A percentile compares a stretch with the other conserved stretches of the same genome.
Conservation (phyloP, 2,113 vertebrate species). For the Oceanodroma tethys region DNA sequence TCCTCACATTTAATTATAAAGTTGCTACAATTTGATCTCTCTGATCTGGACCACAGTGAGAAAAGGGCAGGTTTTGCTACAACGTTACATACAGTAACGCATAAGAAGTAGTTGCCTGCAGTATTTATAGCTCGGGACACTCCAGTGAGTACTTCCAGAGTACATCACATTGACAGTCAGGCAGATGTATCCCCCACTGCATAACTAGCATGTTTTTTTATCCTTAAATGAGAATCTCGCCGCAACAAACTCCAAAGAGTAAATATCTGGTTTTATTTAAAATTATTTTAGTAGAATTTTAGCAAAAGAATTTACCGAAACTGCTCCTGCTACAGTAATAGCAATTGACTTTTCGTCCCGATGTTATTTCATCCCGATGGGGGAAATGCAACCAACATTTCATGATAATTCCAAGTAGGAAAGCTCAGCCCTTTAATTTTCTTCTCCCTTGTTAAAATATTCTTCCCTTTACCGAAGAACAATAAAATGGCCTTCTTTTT, state of each 20-base stretch:
- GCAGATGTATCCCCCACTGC: not conserved
- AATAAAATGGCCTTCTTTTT: not conserved
- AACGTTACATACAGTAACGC: not conserved
- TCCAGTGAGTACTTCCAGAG: not conserved
- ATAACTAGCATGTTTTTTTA: not conserved
- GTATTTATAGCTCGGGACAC: not conserved
- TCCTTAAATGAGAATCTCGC: not conserved
- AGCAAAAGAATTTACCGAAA: not conserved
- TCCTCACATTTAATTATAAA: not conserved
- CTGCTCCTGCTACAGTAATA: not conserved
- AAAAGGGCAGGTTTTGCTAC: not conserved
- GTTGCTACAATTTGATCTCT: not conserved
- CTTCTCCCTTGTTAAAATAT: not conserved
- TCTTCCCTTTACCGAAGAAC: not conserved
- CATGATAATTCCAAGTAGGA: not conserved
- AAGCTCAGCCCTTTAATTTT: not conserved
- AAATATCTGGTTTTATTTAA: not conserved
- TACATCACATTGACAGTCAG: not conserved
- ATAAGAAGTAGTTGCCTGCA: not conserved
- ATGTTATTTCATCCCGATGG: slow-evolving; percentile 4
- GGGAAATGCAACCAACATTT: not conserved
- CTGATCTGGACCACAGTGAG: not conserved
- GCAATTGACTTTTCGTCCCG: not conserved
- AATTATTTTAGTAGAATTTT: not conserved
- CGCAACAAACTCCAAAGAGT: not conserved